Evolutionary conservation across 2,888 invertebrate genomes (phyloP).

Genomic region (Nephrotoma guestfalica): DNA sequence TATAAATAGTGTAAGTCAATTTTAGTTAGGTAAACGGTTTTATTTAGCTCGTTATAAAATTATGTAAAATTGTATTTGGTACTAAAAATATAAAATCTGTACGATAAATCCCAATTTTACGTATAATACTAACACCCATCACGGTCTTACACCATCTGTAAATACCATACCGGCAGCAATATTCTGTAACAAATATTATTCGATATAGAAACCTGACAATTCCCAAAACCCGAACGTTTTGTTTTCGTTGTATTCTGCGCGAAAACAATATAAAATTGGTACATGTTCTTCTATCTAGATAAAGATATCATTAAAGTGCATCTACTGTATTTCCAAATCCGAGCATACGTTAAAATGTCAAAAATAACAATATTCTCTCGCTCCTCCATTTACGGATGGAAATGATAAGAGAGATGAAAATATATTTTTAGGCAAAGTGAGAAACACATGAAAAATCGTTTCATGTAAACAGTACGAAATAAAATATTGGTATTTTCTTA

Average conservation of each 20-base stretch:
- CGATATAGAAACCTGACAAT: not conserved
- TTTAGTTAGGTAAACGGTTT: too few species aligned
- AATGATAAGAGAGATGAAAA: not conserved
- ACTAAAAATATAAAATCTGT: too few species aligned
- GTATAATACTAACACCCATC: too few species aligned
- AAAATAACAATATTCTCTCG: not conserved
- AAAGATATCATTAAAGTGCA: not conserved
- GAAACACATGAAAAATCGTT: not conserved
- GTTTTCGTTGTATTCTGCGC: not conserved
- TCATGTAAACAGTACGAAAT: not conserved
- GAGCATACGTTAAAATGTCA: not conserved
- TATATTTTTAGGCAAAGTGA: not conserved
- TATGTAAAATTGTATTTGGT: too few species aligned
- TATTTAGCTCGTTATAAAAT: too few species aligned
- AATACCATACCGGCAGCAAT: not conserved
- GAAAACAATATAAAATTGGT: not conserved
- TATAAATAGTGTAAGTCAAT: too few species aligned
- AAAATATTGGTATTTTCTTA: not conserved
- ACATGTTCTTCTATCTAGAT: not conserved
- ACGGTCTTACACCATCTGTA: not conserved
- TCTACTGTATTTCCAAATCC: not conserved
- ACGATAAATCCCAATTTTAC: too few species aligned
- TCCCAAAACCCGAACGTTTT: not conserved
- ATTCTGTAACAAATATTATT: not conserved
- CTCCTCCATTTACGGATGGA: not conserved